Conservation (phyloP, 2,113 vertebrate species). For the Heptranchias perlo region DNA sequence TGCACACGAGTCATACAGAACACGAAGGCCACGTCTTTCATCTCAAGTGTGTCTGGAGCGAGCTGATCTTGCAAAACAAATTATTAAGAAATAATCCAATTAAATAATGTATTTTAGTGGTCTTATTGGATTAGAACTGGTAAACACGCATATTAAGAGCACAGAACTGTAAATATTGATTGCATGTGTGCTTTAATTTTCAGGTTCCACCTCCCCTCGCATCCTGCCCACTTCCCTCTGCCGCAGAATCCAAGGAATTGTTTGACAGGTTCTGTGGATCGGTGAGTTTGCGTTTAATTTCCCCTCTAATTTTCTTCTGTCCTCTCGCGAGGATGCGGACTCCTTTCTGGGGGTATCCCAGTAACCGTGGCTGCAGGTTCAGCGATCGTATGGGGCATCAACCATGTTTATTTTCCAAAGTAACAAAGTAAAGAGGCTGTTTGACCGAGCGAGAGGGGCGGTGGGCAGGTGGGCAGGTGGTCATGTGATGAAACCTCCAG, state of each 20-base stretch:
- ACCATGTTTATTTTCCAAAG: background rate
- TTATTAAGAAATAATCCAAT: background rate
- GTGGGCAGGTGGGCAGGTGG: background rate
- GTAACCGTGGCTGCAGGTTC: no score
- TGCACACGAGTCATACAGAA: background rate
- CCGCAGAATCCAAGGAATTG: constrained; percentile 10
- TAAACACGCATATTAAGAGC: background rate
- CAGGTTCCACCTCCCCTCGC: background rate
- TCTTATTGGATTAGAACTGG: background rate
- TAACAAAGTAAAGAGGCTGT: background rate
- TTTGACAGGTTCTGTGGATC: background rate
- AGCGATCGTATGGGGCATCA: background rate
- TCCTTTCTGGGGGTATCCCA: background rate
- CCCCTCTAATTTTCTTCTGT: background rate
- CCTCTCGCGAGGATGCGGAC: background rate
- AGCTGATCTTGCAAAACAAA: background rate
- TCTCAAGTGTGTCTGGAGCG: background rate
- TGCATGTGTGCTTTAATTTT: background rate
- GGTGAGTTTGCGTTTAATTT: background rate
- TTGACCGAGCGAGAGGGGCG: no score
- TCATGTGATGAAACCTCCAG: background rate
- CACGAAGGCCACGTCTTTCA: background rate
- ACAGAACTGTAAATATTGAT: background rate
- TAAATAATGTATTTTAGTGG: background rate
- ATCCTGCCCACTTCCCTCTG: background rate